Base-by-base conservation (phyloP, 2,797 vertebrate genomes). In the Brachyrhaphis roseni region DNA sequence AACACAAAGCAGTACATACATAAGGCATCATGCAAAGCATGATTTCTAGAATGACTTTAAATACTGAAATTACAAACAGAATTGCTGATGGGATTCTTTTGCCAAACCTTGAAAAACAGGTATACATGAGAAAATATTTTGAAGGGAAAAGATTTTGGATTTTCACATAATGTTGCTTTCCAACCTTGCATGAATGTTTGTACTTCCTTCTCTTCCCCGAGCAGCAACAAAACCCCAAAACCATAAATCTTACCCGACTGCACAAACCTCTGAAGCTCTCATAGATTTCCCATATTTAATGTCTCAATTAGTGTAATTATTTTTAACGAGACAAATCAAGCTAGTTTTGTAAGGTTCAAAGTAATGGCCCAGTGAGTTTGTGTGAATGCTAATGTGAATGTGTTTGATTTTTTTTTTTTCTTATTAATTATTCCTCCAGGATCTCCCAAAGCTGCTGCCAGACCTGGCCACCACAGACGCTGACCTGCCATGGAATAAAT, bases 401-500 rank as follows among this genome's bases (percentile, higher is more conserved):
- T 55, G 20, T 80, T 82, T n/a, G 62, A 26, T 78, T 55, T 23
- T 39, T 66, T 39, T 66, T 64, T 5, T 62, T 62, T 62, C 11
- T 31, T 31, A 5, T 28, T 59, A 39, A 36, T 89, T 81, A 87
- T 85, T 80, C 75, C 86, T 86, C 70, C 89, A 99, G 98, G 98
- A 98, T 84, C 96, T 99, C 75, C 98, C 98, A 71, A 99, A 98
- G 92, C 96, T 99, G 91, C 97, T 98, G 91, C 97, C 97, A 82
- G 98, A 99, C 91, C 95, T 99, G 88, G 97, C 97, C 75, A 98
- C 98, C 79, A 96, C 97, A 11, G 98, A 99, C 23, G 98, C 98
- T 20, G 98, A 99, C 91, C 95, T 99, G 57, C 98, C 98, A 68
- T 99, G 98, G 97, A 99, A 99, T 94, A 96, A 96, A 89, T 97